Percentiles rank a stretch among this genome's conserved stretches.
Conservation (phyloP, 2,888 invertebrate genomes). For the Oligia strigilis region DNA sequence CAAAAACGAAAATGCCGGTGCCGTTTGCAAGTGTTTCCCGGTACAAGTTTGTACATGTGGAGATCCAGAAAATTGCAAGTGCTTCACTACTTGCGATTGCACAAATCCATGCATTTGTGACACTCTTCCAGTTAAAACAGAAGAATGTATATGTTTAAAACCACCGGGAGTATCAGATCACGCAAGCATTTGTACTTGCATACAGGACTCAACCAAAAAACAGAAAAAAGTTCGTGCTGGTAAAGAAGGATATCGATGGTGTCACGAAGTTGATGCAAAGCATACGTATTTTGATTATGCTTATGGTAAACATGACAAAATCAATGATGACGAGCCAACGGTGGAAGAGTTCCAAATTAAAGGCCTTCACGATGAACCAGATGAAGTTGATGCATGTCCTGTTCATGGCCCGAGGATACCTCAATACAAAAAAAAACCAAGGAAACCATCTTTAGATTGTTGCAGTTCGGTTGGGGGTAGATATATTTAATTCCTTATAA, state of each 20-base stretch:
- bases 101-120: slow-evolving; percentile 81
- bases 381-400: slow-evolving; percentile 67
- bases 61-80: slow-evolving; percentile 81
- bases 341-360: slow-evolving; percentile 78
- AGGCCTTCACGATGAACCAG: slow-evolving; percentile 74
- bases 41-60: slow-evolving; percentile 78
- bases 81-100: slow-evolving; percentile 79
- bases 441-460: slow-evolving; percentile 84
- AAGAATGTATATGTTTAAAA: slow-evolving; percentile 78
- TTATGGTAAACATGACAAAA: slow-evolving; percentile 81
- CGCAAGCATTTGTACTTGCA: slow-evolving; percentile 74
- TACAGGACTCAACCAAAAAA: slow-evolving; percentile 70
- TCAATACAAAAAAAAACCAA: slow-evolving; percentile 77
- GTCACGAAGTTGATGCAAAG: slow-evolving; percentile 83
- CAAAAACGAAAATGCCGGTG: slow-evolving; percentile 52
- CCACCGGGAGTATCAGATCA: slow-evolving; percentile 64
- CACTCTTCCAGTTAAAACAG: slow-evolving; percentile 61
- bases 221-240: slow-evolving; percentile 81
- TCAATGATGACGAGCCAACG: slow-evolving; percentile 72
- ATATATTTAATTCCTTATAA: slow-evolving; percentile 3
- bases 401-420: slow-evolving; percentile 75
- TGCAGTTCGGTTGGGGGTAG: slow-evolving; percentile 87
- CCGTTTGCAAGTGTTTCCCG: slow-evolving; percentile 78
- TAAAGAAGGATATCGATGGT: slow-evolving; percentile 86
- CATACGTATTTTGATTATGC: slow-evolving; percentile 86